Evolutionary conservation across 2,113 vertebrate species (phyloP).

Genomic region (Pseudonaja textilis): DNA sequence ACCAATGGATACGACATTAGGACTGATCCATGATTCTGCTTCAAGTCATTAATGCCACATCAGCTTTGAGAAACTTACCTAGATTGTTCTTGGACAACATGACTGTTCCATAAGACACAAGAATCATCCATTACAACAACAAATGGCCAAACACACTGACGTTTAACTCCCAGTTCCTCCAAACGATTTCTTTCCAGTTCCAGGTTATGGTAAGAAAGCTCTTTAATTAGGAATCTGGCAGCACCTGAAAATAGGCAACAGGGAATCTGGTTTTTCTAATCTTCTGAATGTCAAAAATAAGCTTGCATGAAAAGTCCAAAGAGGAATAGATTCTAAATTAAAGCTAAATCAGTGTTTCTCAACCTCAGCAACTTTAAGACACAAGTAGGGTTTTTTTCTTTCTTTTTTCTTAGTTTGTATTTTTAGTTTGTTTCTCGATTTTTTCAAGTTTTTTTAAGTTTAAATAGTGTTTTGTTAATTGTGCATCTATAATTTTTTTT

Average conservation of each 20-base stretch:
- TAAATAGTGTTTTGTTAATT: not conserved
- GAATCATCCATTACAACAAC: constrained; percentile 96
- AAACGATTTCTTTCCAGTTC: constrained; percentile 93
- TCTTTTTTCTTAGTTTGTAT: not conserved
- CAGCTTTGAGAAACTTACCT: constrained; percentile 64
- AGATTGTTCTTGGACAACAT: constrained; percentile 71
- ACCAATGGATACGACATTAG: not conserved
- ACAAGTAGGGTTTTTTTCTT: not conserved
- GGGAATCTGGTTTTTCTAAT: not conserved
- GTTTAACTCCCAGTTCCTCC: constrained; percentile 88
- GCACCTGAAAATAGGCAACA: constrained; percentile 74
- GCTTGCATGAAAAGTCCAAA: not conserved
- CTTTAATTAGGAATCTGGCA: constrained; percentile 96
- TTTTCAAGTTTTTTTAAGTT: not conserved
- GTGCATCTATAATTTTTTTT: not conserved
- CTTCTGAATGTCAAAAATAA: not conserved
- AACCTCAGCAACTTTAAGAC: not conserved
- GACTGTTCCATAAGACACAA: constrained; percentile 91
- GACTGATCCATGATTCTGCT: not conserved
- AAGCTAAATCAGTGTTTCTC: not conserved
- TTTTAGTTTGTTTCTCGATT: not conserved
- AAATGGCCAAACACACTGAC: constrained; percentile 95
- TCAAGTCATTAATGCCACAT: not conserved
- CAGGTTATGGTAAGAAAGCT: constrained; percentile 95
- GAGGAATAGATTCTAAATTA: not conserved